Evolutionary conservation across 2,113 vertebrate species (phyloP).

Genomic region (Eira barbara): DNA sequence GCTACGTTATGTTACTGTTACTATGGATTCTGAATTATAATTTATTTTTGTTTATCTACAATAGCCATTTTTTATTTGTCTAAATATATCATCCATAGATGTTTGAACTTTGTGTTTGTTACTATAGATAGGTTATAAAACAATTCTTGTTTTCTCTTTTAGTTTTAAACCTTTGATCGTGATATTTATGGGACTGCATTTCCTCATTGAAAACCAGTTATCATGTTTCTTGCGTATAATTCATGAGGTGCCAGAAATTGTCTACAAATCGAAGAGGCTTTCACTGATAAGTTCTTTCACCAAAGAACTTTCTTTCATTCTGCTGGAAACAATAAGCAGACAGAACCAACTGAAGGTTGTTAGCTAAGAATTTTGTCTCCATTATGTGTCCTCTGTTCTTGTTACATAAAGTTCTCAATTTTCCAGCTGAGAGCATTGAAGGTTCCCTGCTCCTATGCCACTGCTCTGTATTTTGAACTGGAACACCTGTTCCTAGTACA

Average conservation of each 20-base stretch:
- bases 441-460: fast-evolving
- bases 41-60: background rate
- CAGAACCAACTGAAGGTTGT: too few relatives aligned
- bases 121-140: too few relatives aligned
- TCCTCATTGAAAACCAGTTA: background rate
- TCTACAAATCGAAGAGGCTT: background rate
- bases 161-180: background rate
- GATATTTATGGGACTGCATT: background rate
- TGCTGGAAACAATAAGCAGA: background rate
- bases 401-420: fast-evolving
- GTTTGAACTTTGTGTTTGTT: background rate
- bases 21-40: background rate
- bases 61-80: background rate
- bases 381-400: background rate
- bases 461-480: background rate
- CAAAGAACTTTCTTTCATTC: background rate
- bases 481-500: background rate
- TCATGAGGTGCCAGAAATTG: background rate
- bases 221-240: background rate
- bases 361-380: background rate
- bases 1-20: too few relatives aligned
- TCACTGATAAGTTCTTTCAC: background rate
- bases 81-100: background rate
- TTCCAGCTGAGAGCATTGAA: fast-evolving
- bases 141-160: background rate